A percentile compares a stretch with the other conserved stretches of the same genome.
Evolutionary conservation across 2,888 invertebrate genomes (phyloP).

Genomic region (Macrosiphum euphorbiae): DNA sequence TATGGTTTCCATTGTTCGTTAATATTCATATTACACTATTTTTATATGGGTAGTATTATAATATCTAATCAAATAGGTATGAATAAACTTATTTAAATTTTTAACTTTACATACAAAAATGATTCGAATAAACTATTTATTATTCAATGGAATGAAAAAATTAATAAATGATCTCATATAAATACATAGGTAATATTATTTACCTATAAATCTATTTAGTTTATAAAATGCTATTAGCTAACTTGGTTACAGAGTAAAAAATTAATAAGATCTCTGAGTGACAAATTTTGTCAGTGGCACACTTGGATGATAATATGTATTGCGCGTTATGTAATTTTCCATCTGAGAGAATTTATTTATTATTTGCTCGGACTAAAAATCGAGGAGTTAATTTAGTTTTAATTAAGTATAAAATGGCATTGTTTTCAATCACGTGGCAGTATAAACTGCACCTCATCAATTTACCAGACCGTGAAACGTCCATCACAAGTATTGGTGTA

Average conservation of each 20-base stretch:
- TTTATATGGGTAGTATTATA: not conserved
- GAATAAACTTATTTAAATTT: not conserved
- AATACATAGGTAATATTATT: not conserved
- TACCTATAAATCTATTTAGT: too few species aligned
- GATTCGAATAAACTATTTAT: not conserved
- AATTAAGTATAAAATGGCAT: not conserved
- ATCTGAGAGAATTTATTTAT: not conserved
- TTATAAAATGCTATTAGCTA: not conserved
- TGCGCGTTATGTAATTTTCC: not conserved
- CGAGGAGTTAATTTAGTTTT: not conserved
- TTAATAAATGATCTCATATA: not conserved
- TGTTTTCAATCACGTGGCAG: not conserved
- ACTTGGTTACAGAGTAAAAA: not conserved
- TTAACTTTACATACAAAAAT: not conserved
- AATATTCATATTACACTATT: not conserved
- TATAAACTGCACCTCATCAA: not conserved
- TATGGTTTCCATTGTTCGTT: not conserved
- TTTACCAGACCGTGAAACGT: conserved; percentile 8
- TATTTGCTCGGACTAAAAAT: not conserved
- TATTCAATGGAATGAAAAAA: not conserved
- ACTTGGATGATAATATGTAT: not conserved
- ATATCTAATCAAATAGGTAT: not conserved
- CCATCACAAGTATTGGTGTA: not conserved
- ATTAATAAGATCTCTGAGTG: not conserved
- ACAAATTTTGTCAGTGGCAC: not conserved